Conservation (phyloP, 2,113 vertebrate genomes). For the Phylloscopus trochilus region DNA sequence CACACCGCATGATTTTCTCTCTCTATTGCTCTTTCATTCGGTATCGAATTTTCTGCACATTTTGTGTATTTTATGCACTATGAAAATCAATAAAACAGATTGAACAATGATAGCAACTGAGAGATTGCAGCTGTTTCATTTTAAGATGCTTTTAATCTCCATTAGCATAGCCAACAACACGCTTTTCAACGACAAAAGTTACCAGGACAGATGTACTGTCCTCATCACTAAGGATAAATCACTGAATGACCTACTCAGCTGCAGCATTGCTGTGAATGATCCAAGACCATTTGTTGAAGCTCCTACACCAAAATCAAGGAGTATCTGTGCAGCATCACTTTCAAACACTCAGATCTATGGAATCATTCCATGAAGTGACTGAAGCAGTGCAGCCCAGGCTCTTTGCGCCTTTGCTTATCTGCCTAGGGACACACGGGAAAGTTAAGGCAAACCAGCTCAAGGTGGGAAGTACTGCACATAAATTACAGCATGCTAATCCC, state of each 20-base stretch:
- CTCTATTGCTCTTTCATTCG: background rate
- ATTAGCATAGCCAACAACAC: background rate
- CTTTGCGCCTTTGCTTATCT: background rate
- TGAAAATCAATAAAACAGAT: conserved; percentile 35
- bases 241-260: background rate
- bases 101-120: conserved; percentile 17
- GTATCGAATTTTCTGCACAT: background rate
- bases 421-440: background rate
- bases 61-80: conserved; percentile 29
- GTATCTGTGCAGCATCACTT: background rate
- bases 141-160: conserved; percentile 37
- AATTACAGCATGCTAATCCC: conserved; percentile 27
- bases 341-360: background rate
- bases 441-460: background rate
- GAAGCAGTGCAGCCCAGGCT: background rate
- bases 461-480: conserved; percentile 1
- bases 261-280: background rate
- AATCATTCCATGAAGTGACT: background rate
- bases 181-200: background rate
- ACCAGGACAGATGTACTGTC: background rate
- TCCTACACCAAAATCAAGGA: background rate
- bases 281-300: background rate
- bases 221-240: background rate
- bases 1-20: background rate
- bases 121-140: background rate